phyloP scores from a whole-genome alignment of 2,797 vertebrate genomes.

The Scolopax rusticola region DNA sequence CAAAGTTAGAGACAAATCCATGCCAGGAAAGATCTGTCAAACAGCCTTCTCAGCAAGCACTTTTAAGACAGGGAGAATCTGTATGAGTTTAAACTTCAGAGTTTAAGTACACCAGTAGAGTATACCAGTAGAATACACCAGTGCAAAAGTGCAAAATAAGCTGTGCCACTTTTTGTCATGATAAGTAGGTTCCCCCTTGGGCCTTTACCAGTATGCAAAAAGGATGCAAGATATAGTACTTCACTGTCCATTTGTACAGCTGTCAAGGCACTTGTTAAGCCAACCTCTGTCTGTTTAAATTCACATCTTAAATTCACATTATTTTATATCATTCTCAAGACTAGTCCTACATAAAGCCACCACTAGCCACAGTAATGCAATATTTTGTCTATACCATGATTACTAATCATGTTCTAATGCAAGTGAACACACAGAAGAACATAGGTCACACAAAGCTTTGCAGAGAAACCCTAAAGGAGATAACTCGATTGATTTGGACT shows the following conservation, averaged over 20 bases:
- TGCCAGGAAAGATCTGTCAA: constrained; percentile 2
- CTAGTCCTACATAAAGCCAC: not conserved
- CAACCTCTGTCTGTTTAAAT: not conserved
- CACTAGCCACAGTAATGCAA: not conserved
- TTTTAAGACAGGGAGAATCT: not conserved
- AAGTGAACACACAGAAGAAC: not conserved
- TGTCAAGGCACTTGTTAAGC: not conserved
- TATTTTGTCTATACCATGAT: not conserved
- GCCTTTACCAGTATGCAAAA: not conserved
- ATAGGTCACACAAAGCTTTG: not conserved
- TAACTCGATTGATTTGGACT: not conserved
- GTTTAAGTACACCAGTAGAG: too few relatives aligned
- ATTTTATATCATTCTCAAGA: not conserved
- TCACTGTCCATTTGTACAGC: not conserved
- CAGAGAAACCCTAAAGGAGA: not conserved
- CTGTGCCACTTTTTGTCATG: accelerated
- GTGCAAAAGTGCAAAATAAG: not conserved
- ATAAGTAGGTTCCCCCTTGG: not conserved
- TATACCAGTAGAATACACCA: not conserved
- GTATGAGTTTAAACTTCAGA: too few relatives aligned
- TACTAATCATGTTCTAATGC: not conserved
- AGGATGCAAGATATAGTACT: not conserved
- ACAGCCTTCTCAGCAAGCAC: not conserved
- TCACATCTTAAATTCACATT: not conserved
- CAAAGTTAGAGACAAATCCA: not conserved